These are phyloP conservation scores for Rhorus exstirpatorius DNA, from an alignment of 2,888 invertebrate genomes.

Conservation along the genomic window DNA sequence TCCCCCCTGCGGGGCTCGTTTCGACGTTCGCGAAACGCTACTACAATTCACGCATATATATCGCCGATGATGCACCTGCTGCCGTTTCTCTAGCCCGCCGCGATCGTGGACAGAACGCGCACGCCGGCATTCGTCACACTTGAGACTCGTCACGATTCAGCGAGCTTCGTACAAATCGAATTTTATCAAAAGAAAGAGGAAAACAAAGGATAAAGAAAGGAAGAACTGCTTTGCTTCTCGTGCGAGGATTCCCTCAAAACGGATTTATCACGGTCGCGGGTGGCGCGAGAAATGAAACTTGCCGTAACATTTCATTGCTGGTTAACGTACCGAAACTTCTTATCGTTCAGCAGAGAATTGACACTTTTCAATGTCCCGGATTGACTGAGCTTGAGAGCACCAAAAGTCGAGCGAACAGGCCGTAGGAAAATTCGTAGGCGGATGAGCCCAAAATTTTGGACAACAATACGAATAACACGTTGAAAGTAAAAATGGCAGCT, in stretches of 20 bases:
- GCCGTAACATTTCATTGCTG: conserved; percentile 38
- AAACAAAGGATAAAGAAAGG: not conserved
- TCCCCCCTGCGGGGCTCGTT: conserved; percentile 82
- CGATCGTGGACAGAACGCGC: conserved; percentile 27
- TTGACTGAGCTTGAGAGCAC: not conserved
- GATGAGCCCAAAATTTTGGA: no score
- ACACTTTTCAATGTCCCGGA: conserved; percentile 9
- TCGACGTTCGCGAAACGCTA: conserved; percentile 75
- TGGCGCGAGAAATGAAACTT: conserved; percentile 43
- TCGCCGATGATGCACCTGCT: conserved; percentile 55
- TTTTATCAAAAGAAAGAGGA: conserved; percentile 6
- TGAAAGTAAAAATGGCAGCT: conserved; percentile 81
- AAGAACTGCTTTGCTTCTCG: not conserved
- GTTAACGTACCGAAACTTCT: conserved; percentile 23
- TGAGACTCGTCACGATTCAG: conserved; percentile 49
- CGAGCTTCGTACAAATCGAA: conserved; percentile 49
- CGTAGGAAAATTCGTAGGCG: no score
- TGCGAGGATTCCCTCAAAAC: conserved; percentile 16
- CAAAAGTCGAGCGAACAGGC: no score
- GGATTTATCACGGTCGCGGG: conserved; percentile 23
- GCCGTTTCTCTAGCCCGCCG: conserved; percentile 42
- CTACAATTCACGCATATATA: conserved; percentile 41
- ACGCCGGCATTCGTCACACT: conserved; percentile 39
- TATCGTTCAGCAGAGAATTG: conserved; percentile 49
- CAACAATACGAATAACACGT: no score